Conservation (phyloP, 1,140 invertebrate species). For the Leptopilina boulardi region DNA sequence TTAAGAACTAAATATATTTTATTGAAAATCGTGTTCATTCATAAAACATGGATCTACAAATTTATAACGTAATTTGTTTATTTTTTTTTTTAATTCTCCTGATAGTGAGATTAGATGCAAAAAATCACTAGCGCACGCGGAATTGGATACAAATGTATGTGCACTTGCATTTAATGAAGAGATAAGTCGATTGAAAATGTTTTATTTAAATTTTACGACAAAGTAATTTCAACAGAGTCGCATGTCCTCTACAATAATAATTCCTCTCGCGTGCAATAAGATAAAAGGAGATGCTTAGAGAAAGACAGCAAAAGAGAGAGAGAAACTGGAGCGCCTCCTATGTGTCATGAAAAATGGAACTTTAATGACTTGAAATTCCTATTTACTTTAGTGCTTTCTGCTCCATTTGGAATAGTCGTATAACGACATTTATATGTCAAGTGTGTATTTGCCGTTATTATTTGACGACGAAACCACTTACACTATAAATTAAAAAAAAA, state of each 20-base stretch:
- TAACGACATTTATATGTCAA: neutral
- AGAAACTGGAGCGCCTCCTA: neutral
- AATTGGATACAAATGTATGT: neutral
- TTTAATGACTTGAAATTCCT: slow-evolving; percentile 26
- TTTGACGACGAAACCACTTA: neutral
- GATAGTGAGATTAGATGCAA: neutral
- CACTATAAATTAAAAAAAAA: neutral
- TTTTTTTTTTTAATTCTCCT: neutral
- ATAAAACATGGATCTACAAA: too few relatives aligned
- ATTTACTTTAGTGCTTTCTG: slow-evolving; percentile 21
- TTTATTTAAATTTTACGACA: slow-evolving; percentile 2
- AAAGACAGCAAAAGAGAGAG: too few relatives aligned
- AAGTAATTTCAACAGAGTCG: neutral
- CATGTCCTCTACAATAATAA: neutral
- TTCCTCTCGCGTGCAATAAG: neutral
- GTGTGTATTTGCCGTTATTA: neutral
- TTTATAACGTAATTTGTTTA: too few relatives aligned
- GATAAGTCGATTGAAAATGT: neutral
- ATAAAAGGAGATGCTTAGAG: neutral
- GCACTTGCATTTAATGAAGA: neutral
- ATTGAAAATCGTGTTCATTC: too few relatives aligned
- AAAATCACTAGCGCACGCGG: neutral
- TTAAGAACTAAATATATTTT: too few relatives aligned
- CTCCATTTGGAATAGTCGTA: slow-evolving; percentile 2
- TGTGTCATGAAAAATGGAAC: slow-evolving; percentile 24